Evolutionary conservation across 2,888 invertebrate species (phyloP).

Genomic region (Epinotia demarniana): DNA sequence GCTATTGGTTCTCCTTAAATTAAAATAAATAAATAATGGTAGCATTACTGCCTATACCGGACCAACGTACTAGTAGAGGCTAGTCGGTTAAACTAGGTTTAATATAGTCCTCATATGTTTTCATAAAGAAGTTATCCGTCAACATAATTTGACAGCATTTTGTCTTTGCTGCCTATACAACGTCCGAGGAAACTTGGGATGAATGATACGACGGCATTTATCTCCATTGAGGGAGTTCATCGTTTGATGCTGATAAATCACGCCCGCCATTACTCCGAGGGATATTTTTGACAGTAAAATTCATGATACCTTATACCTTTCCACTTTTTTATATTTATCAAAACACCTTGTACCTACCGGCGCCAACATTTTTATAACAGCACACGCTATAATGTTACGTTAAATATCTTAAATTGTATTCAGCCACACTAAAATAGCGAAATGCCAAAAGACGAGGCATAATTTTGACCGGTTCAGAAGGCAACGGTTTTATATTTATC

Average conservation of each 20-base stretch:
- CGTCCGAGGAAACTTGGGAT: constrained; percentile 56
- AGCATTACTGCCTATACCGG: too few relatives aligned
- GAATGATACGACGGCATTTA: constrained; percentile 66
- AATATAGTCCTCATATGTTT: constrained; percentile 45
- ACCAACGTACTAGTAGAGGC: too few relatives aligned
- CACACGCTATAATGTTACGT: not conserved
- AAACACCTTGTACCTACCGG: not conserved
- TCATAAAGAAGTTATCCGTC: constrained; percentile 58
- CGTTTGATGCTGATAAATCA: constrained; percentile 68
- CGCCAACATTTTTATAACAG: constrained; percentile 17
- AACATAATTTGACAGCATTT: constrained; percentile 56
- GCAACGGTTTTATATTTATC: constrained; percentile 55
- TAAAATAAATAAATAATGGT: too few relatives aligned
- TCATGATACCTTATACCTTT: constrained; percentile 47
- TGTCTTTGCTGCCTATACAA: constrained; percentile 53
- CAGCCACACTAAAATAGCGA: constrained; percentile 2
- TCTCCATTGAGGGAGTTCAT: constrained; percentile 66
- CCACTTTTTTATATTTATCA: constrained; percentile 31
- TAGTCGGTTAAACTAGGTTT: not conserved
- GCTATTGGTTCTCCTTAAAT: too few relatives aligned
- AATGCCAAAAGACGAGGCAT: constrained; percentile 5
- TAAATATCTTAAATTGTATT: not conserved
- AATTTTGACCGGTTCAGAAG: constrained; percentile 51
- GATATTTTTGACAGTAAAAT: constrained; percentile 54
- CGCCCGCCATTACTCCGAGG: constrained; percentile 52